Evolutionary conservation across 2,113 vertebrate species (phyloP).

Genomic region (Ictalurus punctatus): DNA sequence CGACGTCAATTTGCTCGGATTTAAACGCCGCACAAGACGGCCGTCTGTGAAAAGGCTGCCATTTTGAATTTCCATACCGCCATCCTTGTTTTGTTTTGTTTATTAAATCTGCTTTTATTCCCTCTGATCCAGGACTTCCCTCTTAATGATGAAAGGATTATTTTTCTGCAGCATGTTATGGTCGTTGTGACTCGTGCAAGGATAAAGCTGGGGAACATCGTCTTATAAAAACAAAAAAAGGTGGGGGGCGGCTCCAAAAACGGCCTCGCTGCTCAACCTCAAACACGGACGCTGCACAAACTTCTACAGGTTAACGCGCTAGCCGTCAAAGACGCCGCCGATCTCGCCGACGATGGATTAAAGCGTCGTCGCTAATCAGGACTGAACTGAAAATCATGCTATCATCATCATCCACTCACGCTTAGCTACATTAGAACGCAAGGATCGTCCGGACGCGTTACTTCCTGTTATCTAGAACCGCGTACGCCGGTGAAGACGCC

Average conservation of each 20-base stretch:
- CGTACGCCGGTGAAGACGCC: neutral
- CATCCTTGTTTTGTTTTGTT: neutral
- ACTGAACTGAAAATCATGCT: neutral
- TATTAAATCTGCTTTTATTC: neutral
- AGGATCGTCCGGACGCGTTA: neutral
- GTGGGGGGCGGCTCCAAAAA: constrained; percentile 67
- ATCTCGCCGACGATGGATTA: neutral
- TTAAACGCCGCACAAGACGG: neutral
- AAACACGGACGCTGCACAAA: neutral
- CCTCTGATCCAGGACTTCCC: neutral
- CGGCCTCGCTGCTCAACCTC: constrained; percentile 49
- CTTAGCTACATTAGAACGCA: neutral
- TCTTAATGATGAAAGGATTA: constrained; percentile 15
- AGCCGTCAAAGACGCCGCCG: neutral
- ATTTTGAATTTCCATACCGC: neutral
- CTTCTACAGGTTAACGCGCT: neutral
- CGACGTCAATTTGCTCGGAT: neutral
- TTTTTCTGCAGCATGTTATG: constrained; percentile 34
- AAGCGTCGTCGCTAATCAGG: neutral
- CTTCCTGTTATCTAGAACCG: neutral
- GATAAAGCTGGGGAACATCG: constrained; percentile 18
- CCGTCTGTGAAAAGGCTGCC: neutral
- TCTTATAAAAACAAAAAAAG: constrained; percentile 50
- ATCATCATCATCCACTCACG: neutral
- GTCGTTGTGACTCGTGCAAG: constrained; percentile 44